phyloP scores from a whole-genome alignment of 1,140 invertebrate genomes.

The Diplogasteroides magnus region DNA sequence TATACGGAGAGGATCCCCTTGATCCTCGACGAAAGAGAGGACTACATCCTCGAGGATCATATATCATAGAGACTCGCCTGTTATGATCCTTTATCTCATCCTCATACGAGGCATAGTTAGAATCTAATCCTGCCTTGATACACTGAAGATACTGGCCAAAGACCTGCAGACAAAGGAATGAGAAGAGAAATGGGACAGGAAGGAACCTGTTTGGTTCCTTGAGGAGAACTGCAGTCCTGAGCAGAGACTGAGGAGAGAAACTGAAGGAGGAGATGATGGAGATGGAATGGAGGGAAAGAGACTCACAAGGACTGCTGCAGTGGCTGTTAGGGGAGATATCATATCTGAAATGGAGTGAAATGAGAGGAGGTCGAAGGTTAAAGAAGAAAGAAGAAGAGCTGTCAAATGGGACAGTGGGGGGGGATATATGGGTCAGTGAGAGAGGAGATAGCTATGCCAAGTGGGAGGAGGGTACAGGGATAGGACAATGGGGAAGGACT shows the following conservation, averaged over 20 bases:
- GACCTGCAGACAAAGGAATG: slow-evolving; percentile 7
- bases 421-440: too few species aligned
- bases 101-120: slow-evolving; percentile 45
- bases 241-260: neutral
- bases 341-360: neutral
- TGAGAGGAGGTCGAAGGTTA: neutral
- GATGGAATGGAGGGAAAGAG: too few species aligned
- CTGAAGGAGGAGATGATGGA: too few species aligned
- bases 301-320: too few species aligned
- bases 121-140: slow-evolving; percentile 46
- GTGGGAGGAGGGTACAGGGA: neutral
- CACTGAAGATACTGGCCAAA: slow-evolving; percentile 50
- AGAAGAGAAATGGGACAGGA: too few species aligned
- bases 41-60: too few species aligned
- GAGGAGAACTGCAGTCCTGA: neutral
- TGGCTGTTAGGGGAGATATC: neutral
- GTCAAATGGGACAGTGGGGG: too few species aligned
- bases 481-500: neutral
- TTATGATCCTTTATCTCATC: slow-evolving; percentile 44
- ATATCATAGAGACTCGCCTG: too few species aligned
- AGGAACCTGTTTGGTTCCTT: neutral
- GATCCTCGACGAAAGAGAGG: too few species aligned
- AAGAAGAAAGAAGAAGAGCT: neutral
- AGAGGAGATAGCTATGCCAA: too few species aligned
- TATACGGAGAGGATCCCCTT: too few species aligned